These are phyloP conservation scores for Pseudorhombus dupliciocellatus DNA, from an alignment of 2,113 vertebrate genomes.

Conservation along the genomic window DNA sequence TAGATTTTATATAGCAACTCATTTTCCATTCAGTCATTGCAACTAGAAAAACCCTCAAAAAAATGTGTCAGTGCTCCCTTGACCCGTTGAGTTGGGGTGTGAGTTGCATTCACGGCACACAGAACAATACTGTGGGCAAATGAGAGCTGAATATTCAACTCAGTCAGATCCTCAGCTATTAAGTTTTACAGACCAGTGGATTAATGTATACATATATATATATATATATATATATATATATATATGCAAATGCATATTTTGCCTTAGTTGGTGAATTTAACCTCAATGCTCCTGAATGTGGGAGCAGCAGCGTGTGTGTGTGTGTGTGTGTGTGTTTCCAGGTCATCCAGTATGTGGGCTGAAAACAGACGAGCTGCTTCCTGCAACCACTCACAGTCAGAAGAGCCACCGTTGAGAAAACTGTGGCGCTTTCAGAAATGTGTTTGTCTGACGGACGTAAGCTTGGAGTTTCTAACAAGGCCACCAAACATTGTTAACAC, in stretches of 20 bases:
- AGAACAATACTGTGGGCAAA: neutral
- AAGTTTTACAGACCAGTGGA: neutral
- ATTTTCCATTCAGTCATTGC: neutral
- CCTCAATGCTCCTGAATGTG: conserved; percentile 24
- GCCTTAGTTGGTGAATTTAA: conserved; percentile 2
- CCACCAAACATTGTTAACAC: too few relatives aligned
- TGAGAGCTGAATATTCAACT: neutral
- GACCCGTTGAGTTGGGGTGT: neutral
- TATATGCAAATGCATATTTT: conserved; percentile 9
- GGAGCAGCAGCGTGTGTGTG: conserved; percentile 46
- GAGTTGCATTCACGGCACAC: neutral
- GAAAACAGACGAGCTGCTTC: conserved; percentile 48
- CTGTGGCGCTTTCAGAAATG: conserved; percentile 9
- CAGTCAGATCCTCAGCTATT: neutral
- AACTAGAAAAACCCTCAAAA: neutral
- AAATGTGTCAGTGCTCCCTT: neutral
- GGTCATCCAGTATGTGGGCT: conserved; percentile 43
- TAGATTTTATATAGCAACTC: neutral
- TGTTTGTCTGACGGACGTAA: neutral
- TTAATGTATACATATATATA: neutral
- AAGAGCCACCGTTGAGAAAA: conserved; percentile 19
- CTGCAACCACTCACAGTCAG: conserved; percentile 36
- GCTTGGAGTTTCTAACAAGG: neutral
- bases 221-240: neutral
- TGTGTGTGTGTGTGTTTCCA: conserved; percentile 26